Evolutionary conservation across 2,888 invertebrate species (phyloP).

Genomic region (Nomada flava): DNA sequence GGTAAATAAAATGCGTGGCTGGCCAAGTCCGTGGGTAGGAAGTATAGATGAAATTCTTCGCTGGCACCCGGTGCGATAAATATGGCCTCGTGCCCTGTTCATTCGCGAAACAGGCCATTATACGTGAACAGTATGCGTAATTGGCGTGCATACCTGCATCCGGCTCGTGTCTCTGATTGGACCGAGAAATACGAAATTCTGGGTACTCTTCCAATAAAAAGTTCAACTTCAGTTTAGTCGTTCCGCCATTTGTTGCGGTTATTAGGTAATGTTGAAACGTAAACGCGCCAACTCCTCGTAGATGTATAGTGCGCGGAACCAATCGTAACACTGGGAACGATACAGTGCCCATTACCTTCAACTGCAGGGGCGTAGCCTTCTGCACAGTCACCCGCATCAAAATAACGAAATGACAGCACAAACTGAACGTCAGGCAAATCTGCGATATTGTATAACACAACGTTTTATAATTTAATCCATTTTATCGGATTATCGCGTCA

Average conservation of each 20-base stretch:
- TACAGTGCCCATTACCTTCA: slow-evolving; percentile 67
- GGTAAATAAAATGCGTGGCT: slow-evolving; percentile 87
- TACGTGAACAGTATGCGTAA: background rate
- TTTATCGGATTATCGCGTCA: too few relatives aligned
- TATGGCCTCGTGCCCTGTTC: slow-evolving; percentile 17
- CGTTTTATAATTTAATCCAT: background rate
- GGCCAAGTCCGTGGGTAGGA: slow-evolving; percentile 82
- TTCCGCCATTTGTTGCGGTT: slow-evolving; percentile 77
- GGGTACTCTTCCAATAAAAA: slow-evolving; percentile 80
- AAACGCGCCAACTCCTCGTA: slow-evolving; percentile 84
- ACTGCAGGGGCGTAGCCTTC: slow-evolving; percentile 52
- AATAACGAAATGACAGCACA: slow-evolving; percentile 64
- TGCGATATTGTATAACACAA: slow-evolving; percentile 26
- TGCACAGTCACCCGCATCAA: slow-evolving; percentile 64
- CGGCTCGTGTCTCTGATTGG: slow-evolving; percentile 26
- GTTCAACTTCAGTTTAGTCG: slow-evolving; percentile 70
- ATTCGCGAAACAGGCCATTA: background rate
- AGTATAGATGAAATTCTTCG: slow-evolving; percentile 81
- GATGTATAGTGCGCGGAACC: slow-evolving; percentile 85
- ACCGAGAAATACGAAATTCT: slow-evolving; percentile 79
- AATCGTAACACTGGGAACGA: slow-evolving; percentile 84
- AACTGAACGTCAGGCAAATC: slow-evolving; percentile 65
- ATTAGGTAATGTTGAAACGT: slow-evolving; percentile 77
- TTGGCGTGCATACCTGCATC: slow-evolving; percentile 49
- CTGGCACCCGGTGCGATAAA: slow-evolving; percentile 73